A percentile compares a stretch with the other conserved stretches of the same genome.
These are phyloP conservation scores for Periphyllus acericola DNA, from an alignment of 2,888 invertebrate genomes.

Conservation along the genomic window DNA sequence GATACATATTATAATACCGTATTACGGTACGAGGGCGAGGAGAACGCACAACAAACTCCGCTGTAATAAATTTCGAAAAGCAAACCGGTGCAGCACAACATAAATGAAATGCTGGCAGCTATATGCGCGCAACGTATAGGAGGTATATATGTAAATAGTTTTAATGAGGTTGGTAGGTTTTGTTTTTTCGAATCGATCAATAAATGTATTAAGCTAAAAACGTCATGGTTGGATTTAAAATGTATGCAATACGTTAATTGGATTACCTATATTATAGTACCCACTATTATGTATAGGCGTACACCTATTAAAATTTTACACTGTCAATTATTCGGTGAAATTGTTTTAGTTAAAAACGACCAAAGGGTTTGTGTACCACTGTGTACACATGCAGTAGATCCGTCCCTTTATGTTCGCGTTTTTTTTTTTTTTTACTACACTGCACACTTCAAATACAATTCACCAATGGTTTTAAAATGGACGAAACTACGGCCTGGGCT, in stretches of 20 bases:
- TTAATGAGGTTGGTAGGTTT: background rate
- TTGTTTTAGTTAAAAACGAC: background rate
- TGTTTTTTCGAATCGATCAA: background rate
- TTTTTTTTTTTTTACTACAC: no score
- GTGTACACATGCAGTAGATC: background rate
- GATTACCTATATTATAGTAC: background rate
- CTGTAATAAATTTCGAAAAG: background rate
- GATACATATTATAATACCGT: background rate
- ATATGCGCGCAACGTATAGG: background rate
- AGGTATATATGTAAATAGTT: background rate
- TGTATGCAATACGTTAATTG: background rate
- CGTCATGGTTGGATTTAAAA: background rate
- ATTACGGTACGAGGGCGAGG: background rate
- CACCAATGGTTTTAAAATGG: no score
- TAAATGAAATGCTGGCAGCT: background rate
- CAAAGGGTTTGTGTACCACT: background rate
- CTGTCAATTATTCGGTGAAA: background rate
- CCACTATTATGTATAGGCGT: background rate
- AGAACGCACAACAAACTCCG: background rate
- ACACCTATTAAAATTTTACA: background rate
- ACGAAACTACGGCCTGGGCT: no score
- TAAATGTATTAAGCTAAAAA: background rate
- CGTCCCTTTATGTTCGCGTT: background rate
- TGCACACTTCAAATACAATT: no score
- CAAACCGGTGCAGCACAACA: background rate